A percentile compares a stretch with the other conserved stretches of the same genome.
phyloP scores from a whole-genome alignment of 2,113 vertebrate genomes.

The Ctenomys sociabilis region DNA sequence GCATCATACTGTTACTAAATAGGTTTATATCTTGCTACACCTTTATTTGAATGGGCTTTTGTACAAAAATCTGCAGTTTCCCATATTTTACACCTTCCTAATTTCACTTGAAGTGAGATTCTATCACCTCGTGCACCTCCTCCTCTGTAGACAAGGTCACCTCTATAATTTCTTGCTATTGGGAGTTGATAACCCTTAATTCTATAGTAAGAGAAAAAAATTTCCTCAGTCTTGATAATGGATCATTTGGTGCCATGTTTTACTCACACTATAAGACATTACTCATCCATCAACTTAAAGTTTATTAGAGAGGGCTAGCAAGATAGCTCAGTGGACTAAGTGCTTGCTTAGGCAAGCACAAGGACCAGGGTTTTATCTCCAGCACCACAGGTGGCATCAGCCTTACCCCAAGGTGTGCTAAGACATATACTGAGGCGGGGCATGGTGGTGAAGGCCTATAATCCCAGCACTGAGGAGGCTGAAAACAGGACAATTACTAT shows the following conservation, averaged over 20 bases:
- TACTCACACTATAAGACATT: background rate
- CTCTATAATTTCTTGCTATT: background rate
- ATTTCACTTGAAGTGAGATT: background rate
- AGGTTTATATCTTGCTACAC: background rate
- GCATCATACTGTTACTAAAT: background rate
- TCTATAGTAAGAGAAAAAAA: background rate
- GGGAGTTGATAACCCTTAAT: background rate
- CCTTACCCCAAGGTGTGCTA: too few species aligned
- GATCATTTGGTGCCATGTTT: background rate
- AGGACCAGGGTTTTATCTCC: too few species aligned
- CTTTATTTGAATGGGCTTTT: background rate
- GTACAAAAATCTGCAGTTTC: background rate
- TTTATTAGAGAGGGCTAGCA: background rate
- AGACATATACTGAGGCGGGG: too few species aligned
- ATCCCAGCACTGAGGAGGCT: too few species aligned
- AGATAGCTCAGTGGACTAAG: too few species aligned
- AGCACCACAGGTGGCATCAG: too few species aligned
- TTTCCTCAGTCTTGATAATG: background rate
- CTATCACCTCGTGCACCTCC: background rate
- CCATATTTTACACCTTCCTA: background rate
- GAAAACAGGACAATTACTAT: too few species aligned
- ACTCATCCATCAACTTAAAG: background rate
- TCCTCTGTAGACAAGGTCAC: background rate
- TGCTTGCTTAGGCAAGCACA: too few species aligned
- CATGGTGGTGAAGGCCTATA: too few species aligned